These are phyloP conservation scores for Ammodytes dubius DNA, from an alignment of 2,113 vertebrate genomes.

Conservation along the genomic window DNA sequence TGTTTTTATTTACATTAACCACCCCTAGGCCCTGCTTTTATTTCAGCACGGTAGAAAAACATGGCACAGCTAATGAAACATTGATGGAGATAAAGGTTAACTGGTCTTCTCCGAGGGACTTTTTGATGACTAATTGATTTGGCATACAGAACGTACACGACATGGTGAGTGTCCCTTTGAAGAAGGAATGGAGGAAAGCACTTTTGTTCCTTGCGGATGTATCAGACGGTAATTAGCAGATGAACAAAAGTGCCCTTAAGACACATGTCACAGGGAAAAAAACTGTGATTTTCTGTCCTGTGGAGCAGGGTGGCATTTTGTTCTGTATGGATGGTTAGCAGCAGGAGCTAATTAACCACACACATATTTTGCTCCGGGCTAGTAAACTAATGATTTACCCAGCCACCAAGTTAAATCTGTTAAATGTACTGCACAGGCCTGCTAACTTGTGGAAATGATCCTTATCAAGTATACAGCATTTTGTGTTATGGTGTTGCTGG, in stretches of 20 bases:
- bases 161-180: constrained; percentile 47
- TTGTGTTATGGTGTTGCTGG: background rate
- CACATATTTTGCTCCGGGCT: constrained; percentile 16
- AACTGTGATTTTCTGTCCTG: constrained; percentile 42
- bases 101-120: constrained; percentile 61
- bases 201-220: constrained; percentile 57
- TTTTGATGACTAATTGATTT: constrained; percentile 79
- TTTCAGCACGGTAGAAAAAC: constrained; percentile 11
- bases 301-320: constrained; percentile 39
- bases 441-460: constrained; percentile 30
- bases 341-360: constrained; percentile 53
- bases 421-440: constrained; percentile 5
- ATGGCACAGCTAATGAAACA: constrained; percentile 70
- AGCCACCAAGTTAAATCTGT: constrained; percentile 22
- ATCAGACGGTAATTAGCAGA: constrained; percentile 65
- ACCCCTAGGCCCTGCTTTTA: constrained; percentile 20
- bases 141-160: constrained; percentile 53
- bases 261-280: constrained; percentile 44
- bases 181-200: constrained; percentile 34
- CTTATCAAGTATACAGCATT: background rate
- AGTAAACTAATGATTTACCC: constrained; percentile 24
- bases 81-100: constrained; percentile 83
- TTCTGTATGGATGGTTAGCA: constrained; percentile 24
- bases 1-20: constrained; percentile 64
- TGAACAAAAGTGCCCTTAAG: constrained; percentile 50